phyloP scores from a whole-genome alignment of 2,797 vertebrate genomes.

The Rhinella marina region DNA sequence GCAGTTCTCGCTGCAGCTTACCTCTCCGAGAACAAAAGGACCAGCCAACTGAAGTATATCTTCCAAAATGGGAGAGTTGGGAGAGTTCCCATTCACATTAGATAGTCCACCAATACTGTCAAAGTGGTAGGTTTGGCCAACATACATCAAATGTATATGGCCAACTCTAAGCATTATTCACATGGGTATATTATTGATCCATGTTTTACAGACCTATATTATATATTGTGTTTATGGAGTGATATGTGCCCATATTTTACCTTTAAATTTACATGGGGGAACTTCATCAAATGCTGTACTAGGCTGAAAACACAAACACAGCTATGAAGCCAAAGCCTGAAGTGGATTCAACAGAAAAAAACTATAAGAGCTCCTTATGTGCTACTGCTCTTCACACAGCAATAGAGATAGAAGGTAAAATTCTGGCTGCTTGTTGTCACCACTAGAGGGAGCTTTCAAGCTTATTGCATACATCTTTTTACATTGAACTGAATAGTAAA shows the following conservation, averaged over 20 bases:
- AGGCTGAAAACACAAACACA: neutral
- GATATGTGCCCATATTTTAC: neutral
- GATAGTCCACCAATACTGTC: too few relatives aligned
- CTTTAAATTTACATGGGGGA: neutral
- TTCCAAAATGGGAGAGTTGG: too few relatives aligned
- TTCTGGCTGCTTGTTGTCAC: neutral
- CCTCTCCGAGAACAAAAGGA: too few relatives aligned
- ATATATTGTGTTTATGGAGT: neutral
- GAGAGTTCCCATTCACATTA: too few relatives aligned
- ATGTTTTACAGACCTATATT: too few relatives aligned
- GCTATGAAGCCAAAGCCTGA: too few relatives aligned
- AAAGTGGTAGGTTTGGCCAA: too few relatives aligned
- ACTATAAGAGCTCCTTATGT: neutral
- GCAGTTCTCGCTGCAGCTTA: too few relatives aligned
- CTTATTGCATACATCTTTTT: neutral
- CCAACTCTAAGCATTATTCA: neutral
- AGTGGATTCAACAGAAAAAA: too few relatives aligned
- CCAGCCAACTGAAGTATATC: too few relatives aligned
- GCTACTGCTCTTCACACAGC: neutral
- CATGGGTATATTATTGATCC: neutral
- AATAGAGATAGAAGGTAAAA: neutral
- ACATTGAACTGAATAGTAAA: neutral
- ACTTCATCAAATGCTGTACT: neutral
- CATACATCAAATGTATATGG: too few relatives aligned
- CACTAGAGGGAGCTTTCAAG: neutral